phyloP scores from a whole-genome alignment of 2,113 vertebrate species.

The Alaudala cheleensis region DNA sequence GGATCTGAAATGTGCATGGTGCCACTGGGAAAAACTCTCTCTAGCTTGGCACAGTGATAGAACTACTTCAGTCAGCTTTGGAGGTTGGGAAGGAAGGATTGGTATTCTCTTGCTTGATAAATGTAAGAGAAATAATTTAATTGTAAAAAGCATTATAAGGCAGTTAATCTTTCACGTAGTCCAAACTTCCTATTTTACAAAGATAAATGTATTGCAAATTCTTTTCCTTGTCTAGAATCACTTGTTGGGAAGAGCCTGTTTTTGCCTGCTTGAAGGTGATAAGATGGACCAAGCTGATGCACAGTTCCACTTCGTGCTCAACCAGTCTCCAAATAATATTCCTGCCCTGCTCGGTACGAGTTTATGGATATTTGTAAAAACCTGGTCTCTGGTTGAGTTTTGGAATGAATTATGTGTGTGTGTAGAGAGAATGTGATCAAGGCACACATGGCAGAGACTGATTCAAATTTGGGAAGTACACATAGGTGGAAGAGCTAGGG shows the following conservation, averaged over 20 bases:
- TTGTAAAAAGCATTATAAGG: not conserved
- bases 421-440: not conserved
- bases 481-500: not conserved
- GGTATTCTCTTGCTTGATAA: not conserved
- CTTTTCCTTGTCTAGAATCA: constrained; percentile 85
- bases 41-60: not conserved
- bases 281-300: constrained; percentile 99
- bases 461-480: not conserved
- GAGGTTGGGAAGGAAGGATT: not conserved
- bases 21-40: not conserved
- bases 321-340: constrained; percentile 99
- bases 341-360: constrained; percentile 91
- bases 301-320: constrained; percentile 98
- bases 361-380: not conserved
- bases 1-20: not conserved
- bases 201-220: not conserved
- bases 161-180: not conserved
- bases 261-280: constrained; percentile 98
- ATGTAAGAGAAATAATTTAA: not conserved
- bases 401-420: accelerated
- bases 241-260: constrained; percentile 96
- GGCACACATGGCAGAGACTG: not conserved
- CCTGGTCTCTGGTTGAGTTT: not conserved
- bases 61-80: not conserved
- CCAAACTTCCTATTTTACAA: not conserved